phyloP scores from a whole-genome alignment of 2,797 vertebrate species.

The Cossypha caffra region DNA sequence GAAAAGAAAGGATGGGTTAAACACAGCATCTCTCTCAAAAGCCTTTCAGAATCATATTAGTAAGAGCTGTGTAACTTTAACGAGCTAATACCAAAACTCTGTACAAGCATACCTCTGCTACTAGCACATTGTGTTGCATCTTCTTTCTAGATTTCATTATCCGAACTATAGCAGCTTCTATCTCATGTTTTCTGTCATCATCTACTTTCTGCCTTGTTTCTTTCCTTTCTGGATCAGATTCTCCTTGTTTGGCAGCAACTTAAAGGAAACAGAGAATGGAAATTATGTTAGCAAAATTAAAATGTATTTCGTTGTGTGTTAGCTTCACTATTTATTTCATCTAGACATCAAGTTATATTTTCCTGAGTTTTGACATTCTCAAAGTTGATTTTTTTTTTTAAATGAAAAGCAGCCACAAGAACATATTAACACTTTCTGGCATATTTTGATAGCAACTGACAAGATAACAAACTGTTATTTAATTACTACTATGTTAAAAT shows the following conservation, averaged over 20 bases:
- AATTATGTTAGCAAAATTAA: not conserved
- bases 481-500: not conserved
- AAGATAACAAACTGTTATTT: constrained; percentile 52
- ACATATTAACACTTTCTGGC: constrained; percentile 30
- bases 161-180: constrained; percentile 97
- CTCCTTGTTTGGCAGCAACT: constrained; percentile 99
- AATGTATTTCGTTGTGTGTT: not conserved
- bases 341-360: constrained; percentile 25
- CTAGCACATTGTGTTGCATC: constrained; percentile 98
- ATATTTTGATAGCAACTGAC: constrained; percentile 52
- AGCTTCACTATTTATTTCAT: constrained; percentile 7
- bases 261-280: not conserved
- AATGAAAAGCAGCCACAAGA: constrained; percentile 7
- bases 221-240: constrained; percentile 95
- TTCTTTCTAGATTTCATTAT: constrained; percentile 99
- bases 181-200: constrained; percentile 97
- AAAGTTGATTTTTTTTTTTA: not conserved
- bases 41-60: not conserved
- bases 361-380: constrained; percentile 16
- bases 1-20: not conserved
- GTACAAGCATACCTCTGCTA: constrained; percentile 87
- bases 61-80: not conserved
- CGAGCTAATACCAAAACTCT: not conserved
- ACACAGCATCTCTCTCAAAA: not conserved
- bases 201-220: constrained; percentile 98